These are phyloP conservation scores for Criorhina ranunculi DNA, from an alignment of 2,888 invertebrate species.

Conservation along the genomic window DNA sequence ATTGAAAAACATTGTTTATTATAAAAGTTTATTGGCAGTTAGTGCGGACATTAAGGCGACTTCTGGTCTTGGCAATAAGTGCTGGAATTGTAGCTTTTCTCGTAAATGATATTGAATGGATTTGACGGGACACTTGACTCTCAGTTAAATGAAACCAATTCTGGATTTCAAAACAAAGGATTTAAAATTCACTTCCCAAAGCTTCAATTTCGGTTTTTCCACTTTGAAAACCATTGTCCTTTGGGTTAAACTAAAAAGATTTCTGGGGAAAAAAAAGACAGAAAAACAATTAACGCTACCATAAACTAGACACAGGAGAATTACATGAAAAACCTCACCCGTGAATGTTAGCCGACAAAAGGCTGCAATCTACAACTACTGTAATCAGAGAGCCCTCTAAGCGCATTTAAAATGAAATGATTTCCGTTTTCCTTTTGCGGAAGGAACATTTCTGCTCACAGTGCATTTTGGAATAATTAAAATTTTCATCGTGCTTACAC, in stretches of 20 bases:
- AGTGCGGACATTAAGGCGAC: constrained; percentile 35
- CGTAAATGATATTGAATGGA: neutral
- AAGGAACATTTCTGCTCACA: constrained; percentile 20
- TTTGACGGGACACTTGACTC: too few relatives aligned
- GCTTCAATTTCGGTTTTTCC: neutral
- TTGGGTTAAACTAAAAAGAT: neutral
- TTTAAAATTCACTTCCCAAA: too few relatives aligned
- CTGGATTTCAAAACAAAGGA: too few relatives aligned
- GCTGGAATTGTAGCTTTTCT: neutral
- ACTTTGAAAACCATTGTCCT: neutral
- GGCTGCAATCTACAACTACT: constrained; percentile 28
- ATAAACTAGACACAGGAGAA: neutral
- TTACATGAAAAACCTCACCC: neutral
- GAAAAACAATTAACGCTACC: constrained; percentile 15
- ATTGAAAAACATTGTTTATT: constrained; percentile 44
- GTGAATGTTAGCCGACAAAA: neutral
- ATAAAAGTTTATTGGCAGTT: constrained; percentile 44
- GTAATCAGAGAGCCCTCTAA: constrained; percentile 25
- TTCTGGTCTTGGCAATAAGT: constrained; percentile 20
- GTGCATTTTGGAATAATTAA: constrained; percentile 37
- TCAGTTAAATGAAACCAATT: too few relatives aligned
- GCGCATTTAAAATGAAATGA: constrained; percentile 28
- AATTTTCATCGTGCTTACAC: constrained; percentile 1
- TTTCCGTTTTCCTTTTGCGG: constrained; percentile 13
- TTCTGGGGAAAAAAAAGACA: too few relatives aligned